Percentiles rank a stretch among this genome's conserved stretches.
phyloP scores from a whole-genome alignment of 2,113 vertebrate genomes.

The Sphyrna mokarran region DNA sequence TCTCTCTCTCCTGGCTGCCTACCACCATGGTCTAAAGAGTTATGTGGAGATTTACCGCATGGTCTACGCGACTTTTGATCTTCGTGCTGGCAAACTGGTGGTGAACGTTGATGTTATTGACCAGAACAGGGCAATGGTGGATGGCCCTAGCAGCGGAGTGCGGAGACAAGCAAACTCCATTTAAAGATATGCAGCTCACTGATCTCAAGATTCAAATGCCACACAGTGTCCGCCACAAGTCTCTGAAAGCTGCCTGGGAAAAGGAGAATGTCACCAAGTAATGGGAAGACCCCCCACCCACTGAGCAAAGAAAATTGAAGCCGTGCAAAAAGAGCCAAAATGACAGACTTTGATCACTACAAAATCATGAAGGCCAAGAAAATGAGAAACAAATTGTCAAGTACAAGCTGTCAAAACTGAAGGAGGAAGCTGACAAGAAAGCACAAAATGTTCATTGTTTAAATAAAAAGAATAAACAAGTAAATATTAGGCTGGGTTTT shows the following conservation, averaged over 20 bases:
- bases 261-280: constrained; percentile 84
- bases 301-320: constrained; percentile 98
- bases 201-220: too few relatives aligned
- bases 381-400: constrained; percentile 52
- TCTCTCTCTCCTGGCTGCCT: too few relatives aligned
- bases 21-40: constrained; percentile 76
- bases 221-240: constrained; percentile 83
- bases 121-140: constrained; percentile 68
- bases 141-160: too few relatives aligned
- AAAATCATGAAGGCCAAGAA: constrained; percentile 98
- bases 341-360: constrained; percentile 93
- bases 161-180: too few relatives aligned
- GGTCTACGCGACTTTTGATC: constrained; percentile 82
- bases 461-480: background rate
- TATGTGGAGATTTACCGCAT: constrained; percentile 90
- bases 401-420: too few relatives aligned
- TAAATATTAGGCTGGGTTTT: background rate
- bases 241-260: constrained; percentile 81
- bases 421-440: too few relatives aligned
- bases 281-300: constrained; percentile 69
- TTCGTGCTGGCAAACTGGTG: constrained; percentile 84
- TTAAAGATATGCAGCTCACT: too few relatives aligned
- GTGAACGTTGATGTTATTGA: constrained; percentile 91
- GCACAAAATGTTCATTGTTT: too few relatives aligned
- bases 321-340: constrained; percentile 85